Conservation (phyloP, 2,888 invertebrate genomes). For the Eupithecia centaureata region DNA sequence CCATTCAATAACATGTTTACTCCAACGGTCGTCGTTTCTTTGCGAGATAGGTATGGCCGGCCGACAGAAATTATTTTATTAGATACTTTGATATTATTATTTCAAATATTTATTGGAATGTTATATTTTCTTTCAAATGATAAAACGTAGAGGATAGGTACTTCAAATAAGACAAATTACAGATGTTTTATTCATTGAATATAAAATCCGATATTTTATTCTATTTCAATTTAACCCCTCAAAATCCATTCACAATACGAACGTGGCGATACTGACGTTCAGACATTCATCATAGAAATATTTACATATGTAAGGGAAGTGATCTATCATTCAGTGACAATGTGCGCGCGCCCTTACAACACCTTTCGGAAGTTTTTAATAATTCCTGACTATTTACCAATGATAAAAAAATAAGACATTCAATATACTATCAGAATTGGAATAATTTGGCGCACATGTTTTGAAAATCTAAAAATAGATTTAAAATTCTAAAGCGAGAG, state of each 20-base stretch:
- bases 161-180: slow-evolving; percentile 42
- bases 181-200: slow-evolving; percentile 32
- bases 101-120: neutral
- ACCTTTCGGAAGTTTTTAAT: slow-evolving; percentile 55
- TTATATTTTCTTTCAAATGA: neutral
- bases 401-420: neutral
- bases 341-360: slow-evolving; percentile 63
- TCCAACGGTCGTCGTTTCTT: too few relatives aligned
- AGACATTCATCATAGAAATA: slow-evolving; percentile 61
- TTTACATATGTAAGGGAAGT: slow-evolving; percentile 78
- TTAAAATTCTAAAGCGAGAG: too few relatives aligned
- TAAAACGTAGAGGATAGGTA: slow-evolving; percentile 14
- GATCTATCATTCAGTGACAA: slow-evolving; percentile 76
- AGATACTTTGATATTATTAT: too few relatives aligned
- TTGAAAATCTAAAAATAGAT: too few relatives aligned
- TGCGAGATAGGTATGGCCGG: too few relatives aligned
- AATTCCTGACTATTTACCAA: slow-evolving; percentile 16
- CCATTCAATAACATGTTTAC: too few relatives aligned
- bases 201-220: slow-evolving; percentile 35
- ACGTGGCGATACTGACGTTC: slow-evolving; percentile 41
- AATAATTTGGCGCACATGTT: too few relatives aligned
- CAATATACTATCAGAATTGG: too few relatives aligned
- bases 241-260: slow-evolving; percentile 51
- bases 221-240: slow-evolving; percentile 51
- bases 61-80: too few relatives aligned